Evolutionary conservation across 1,140 invertebrate species (phyloP).

Genomic region (Achroia grisella): DNA sequence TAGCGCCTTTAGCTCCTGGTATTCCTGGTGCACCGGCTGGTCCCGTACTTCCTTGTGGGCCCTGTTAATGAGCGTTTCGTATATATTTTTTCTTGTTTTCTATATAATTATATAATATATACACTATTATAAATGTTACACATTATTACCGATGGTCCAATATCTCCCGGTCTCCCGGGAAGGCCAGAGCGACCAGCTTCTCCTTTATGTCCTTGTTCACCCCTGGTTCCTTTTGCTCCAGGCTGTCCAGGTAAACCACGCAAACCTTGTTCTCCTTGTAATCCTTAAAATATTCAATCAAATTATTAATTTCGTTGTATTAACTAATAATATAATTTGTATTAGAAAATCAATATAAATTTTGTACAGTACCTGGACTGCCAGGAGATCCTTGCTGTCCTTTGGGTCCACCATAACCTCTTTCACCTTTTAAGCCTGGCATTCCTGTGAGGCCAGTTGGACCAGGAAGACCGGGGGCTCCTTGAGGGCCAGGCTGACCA

Average conservation of each 20-base stretch:
- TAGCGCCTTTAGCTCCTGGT: constrained; percentile 82
- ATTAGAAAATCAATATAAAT: too few relatives aligned
- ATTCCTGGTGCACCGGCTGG: constrained; percentile 78
- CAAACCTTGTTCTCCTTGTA: constrained; percentile 75
- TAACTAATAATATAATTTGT: too few relatives aligned
- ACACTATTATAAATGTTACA: background rate
- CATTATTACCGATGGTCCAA: constrained; percentile 76
- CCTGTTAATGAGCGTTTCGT: too few relatives aligned
- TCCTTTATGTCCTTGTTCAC: constrained; percentile 83
- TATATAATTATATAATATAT: background rate
- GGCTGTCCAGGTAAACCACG: constrained; percentile 78
- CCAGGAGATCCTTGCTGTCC: constrained; percentile 83
- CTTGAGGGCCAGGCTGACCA: constrained; percentile 79
- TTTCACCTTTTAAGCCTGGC: constrained; percentile 83
- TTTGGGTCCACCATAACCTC: constrained; percentile 80
- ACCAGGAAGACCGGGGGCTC: constrained; percentile 79
- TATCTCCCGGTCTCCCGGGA: constrained; percentile 82
- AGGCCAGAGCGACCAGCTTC: constrained; percentile 83
- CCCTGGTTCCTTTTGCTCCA: constrained; percentile 82
- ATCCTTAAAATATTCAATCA: constrained; percentile 40
- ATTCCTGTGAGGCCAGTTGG: constrained; percentile 79
- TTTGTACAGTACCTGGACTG: constrained; percentile 64
- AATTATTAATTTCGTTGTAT: too few relatives aligned
- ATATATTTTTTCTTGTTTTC: too few relatives aligned
- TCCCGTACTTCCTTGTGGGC: constrained; percentile 77